These are phyloP conservation scores for Zootermopsis nevadensis DNA, from an alignment of 2,888 invertebrate species.

Conservation along the genomic window DNA sequence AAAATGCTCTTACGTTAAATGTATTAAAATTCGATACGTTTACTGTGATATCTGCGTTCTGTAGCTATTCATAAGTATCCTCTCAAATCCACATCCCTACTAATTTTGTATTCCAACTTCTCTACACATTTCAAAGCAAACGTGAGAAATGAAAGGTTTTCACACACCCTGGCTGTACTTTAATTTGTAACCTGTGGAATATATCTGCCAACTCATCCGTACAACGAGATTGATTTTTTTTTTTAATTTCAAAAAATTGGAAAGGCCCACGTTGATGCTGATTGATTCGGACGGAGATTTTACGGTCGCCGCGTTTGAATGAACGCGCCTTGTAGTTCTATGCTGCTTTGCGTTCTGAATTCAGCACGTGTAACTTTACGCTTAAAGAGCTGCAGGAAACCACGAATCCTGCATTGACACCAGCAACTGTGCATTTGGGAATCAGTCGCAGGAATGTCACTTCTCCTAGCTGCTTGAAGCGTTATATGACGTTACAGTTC, in stretches of 20 bases:
- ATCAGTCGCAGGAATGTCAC: no score
- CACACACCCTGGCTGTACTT: not conserved
- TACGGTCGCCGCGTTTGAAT: not conserved
- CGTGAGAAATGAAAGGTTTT: not conserved
- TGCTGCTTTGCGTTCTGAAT: not conserved
- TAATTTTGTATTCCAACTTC: not conserved
- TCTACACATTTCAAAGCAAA: not conserved
- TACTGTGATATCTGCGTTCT: no score
- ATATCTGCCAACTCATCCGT: not conserved
- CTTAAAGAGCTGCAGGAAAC: not conserved
- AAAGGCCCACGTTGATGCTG: not conserved
- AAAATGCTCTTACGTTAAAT: no score
- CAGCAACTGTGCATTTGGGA: no score
- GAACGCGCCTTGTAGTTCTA: not conserved
- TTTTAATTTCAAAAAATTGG: not conserved
- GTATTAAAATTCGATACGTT: no score
- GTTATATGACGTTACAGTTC: no score
- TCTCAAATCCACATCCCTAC: not conserved
- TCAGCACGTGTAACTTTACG: not conserved
- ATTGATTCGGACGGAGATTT: conserved; percentile 1
- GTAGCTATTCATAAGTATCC: not conserved
- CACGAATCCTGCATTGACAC: not conserved
- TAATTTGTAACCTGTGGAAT: not conserved
- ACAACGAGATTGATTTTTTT: not conserved
- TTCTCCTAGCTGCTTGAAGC: no score